Base-by-base conservation (phyloP, 2,797 vertebrate species). In the Capromys pilorides region DNA sequence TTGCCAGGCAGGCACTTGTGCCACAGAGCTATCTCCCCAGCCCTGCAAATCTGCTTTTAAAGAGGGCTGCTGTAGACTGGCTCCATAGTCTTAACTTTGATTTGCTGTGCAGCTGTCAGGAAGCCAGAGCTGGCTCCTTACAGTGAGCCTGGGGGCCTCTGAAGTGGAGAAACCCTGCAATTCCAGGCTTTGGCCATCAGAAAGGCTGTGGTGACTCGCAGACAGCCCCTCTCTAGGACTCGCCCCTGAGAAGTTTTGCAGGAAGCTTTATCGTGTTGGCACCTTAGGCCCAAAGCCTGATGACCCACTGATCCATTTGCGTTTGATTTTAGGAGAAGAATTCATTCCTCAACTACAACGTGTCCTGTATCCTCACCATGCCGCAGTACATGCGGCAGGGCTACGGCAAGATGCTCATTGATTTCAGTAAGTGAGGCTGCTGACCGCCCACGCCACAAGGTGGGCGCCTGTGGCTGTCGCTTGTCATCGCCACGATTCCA, bases 331-430 rank as follows among this genome's bases (percentile, higher is more conserved):
- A 99, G 99, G 99, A 99, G 98, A 99, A 99, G 98, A 99, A 99
- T 98, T 99, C 99, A 49, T 99, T 99, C 97, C 98, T 99, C 97
- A 99, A 99, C 98, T 99, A 99, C 98, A 99, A 99, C 5, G 99
- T 99, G 41, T 99, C 99, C 92, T 99, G 99, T 96, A 99, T 99
- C 97, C 99, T 99, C 96, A 99, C 99, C 71, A 99, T 99, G 99
- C 99, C 99, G 6, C 99, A 99, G 96, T 99, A 99, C 97, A 99
- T 99, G 99, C 99, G 99, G 77, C 99, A 99, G 90, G 99, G 99
- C 88, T 99, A 99, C 0, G 99, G 99, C 96, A 99, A 99, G 98
- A 99, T 99, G 99, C 99, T 99, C 90, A 99, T 99, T 69, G 99
- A 99, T 97, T 99, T 99, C 98, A 99, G 99, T 99, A 97, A 99